Evolutionary conservation across 2,113 vertebrate species (phyloP), one percentile per base, ranked within the genome.

Genomic region (Lonchura striata): DNA sequence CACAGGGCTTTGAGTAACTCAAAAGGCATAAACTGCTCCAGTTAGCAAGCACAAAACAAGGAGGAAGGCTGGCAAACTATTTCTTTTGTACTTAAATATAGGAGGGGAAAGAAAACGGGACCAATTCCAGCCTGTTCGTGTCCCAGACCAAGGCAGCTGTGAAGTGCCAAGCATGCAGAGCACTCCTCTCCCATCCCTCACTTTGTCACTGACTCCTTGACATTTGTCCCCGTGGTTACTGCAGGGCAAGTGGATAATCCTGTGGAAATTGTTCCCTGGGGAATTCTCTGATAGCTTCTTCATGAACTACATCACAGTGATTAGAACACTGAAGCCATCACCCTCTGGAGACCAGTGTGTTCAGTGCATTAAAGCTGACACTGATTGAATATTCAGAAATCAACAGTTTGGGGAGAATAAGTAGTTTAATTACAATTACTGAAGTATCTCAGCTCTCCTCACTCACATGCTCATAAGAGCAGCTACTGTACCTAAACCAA

Each of bases 41-140:
- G 90, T 96, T 92, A 90, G 92, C 94, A 96, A 97, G 86, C 56
- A 95, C 93, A 95, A 91, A 93, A 80, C n/a, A 27, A 70, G 63
- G 13, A 87, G 75, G 89, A 88, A 92, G 68, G 53, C 75, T 96
- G 79, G 19, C 88, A 94, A 93, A 88, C 6, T 1, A 52, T 77
- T 95, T 70, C 35, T 76, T 85, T 77, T 60, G 21, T 44, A 49
- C 84, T 82, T 54, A 50, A 82, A 87, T 17, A 82, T 8, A 74
- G 15, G 24, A 64, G 64, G 28, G 9, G 64, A 70, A 77, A 79
- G 59, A 47, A 78, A 83, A 56, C 15, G 47, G 78, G 59, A 91
- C 56, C 79, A 88, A 60, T 70, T 44, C 9, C 16, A 56, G 85
- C 5, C 79, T 89, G 80, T 81, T 91, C 54, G 41, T 74, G 66